A percentile compares a stretch with the other conserved stretches of the same genome.
Evolutionary conservation across 2,888 invertebrate species (phyloP).

Genomic region (Aphidius colemani): DNA sequence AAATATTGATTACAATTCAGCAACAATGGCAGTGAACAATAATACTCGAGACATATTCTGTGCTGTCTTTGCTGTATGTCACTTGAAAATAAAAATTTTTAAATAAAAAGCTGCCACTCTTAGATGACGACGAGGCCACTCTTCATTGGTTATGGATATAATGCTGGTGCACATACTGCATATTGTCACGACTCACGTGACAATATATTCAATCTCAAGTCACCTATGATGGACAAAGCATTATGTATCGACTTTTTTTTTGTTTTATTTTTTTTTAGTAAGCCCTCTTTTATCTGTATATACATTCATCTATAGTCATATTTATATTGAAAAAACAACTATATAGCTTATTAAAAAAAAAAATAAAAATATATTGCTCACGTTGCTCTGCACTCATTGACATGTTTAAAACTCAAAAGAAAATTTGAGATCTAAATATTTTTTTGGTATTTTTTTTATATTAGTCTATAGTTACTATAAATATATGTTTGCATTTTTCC

Average conservation of each 20-base stretch:
- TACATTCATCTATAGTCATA: neutral
- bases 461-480: no score
- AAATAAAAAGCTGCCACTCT: slow-evolving; percentile 39
- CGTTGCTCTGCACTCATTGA: no score
- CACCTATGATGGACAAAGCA: slow-evolving; percentile 14
- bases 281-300: neutral
- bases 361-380: no score
- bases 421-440: no score
- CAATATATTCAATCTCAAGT: slow-evolving; percentile 8
- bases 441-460: no score
- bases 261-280: slow-evolving; percentile 1
- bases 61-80: slow-evolving; percentile 39
- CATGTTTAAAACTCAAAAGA: no score
- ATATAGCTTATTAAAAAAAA: no score
- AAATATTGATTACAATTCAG: slow-evolving; percentile 60
- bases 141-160: slow-evolving; percentile 9
- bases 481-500: no score
- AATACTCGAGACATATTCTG: slow-evolving; percentile 36
- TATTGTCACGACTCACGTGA: slow-evolving; percentile 6
- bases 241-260: slow-evolving; percentile 13
- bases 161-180: slow-evolving; percentile 11
- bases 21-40: slow-evolving; percentile 56
- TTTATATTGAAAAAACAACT: no score
- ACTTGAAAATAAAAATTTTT: slow-evolving; percentile 34
- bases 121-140: slow-evolving; percentile 34